Base-by-base conservation (phyloP, 2,113 vertebrate species). In the Trachemys scripta region DNA sequence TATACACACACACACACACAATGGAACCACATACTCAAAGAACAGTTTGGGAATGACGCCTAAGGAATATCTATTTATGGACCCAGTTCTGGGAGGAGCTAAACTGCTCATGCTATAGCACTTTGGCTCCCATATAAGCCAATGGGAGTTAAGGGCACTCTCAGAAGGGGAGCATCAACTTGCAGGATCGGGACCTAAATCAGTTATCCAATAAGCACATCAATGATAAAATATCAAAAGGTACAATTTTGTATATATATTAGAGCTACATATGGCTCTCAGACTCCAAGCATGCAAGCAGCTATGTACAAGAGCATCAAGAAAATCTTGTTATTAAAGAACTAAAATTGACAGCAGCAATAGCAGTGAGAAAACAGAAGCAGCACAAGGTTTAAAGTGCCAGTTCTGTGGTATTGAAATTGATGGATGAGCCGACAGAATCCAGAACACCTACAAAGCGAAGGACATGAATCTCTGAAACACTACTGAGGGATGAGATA, bases 321-420 rank as follows among this genome's bases (percentile, higher is more conserved):
- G 27, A 54, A 95, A 88, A 35, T 80, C 45, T 88, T 78, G 17
- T 31, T 81, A 10, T 85, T 91, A 82, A 76, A 92, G 79, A 95
- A 83, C 20, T 76, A 80, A 83, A 81, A 72, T 19, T 89, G 76
- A 35, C 50, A 75, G 38, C 11, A 92, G 24, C 50, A 88, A 42
- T 13, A 87, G 1, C 9, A 85, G 29, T 49, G 27, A 93, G 57
- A 81, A 80, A 88, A 87, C 3, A 76, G 51, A 72, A 91, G 25
- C 2, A 91, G 12, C 3, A 76, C 12, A 80, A 94, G 35, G 9
- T 86, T 90, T 93, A 27, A 93, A 79, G 31, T 57, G 31, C 5
- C 8, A 81, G 83, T 94, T 83, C 35, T 51, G 50, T 59, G 54
- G 49, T 80, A 49, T 3, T 87, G 93, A 94, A 96, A 50, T 27